A percentile compares a stretch with the other conserved stretches of the same genome.
phyloP scores from a whole-genome alignment of 2,797 vertebrate genomes.

The Falco naumanni region DNA sequence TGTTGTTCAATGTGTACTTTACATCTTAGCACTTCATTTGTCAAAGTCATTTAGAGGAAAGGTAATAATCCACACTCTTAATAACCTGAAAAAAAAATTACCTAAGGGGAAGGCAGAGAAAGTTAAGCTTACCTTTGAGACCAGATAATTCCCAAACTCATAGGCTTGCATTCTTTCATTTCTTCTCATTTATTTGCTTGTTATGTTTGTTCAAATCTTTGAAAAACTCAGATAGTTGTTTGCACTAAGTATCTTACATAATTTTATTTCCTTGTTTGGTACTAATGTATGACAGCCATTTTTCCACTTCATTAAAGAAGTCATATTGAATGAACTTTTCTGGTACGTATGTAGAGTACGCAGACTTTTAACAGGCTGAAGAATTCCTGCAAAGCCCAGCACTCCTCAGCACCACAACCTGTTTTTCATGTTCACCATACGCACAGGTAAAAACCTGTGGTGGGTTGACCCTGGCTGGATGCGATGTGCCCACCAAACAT shows the following conservation, averaged over 20 bases:
- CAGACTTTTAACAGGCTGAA: background rate
- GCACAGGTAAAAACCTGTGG: background rate
- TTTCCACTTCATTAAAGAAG: background rate
- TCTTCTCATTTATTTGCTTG: background rate
- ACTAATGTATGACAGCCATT: background rate
- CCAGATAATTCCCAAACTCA: background rate
- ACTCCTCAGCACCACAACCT: background rate
- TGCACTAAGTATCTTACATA: background rate
- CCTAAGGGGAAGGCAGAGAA: background rate
- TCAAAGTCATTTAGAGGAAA: background rate
- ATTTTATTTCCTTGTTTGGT: background rate
- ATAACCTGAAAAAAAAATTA: background rate
- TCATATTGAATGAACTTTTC: background rate
- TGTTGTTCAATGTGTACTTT: background rate
- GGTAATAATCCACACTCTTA: background rate
- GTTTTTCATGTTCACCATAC: background rate
- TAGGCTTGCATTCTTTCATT: background rate
- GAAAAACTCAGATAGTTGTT: background rate
- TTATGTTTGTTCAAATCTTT: background rate
- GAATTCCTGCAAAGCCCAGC: background rate
- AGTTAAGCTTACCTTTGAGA: background rate
- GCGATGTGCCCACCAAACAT: too few species aligned
- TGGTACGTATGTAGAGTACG: accelerated
- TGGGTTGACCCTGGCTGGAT: background rate
- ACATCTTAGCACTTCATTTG: background rate